Conservation (phyloP, 53 echinoderm and acorn worm genomes). For the Holothuria leucospilota region DNA sequence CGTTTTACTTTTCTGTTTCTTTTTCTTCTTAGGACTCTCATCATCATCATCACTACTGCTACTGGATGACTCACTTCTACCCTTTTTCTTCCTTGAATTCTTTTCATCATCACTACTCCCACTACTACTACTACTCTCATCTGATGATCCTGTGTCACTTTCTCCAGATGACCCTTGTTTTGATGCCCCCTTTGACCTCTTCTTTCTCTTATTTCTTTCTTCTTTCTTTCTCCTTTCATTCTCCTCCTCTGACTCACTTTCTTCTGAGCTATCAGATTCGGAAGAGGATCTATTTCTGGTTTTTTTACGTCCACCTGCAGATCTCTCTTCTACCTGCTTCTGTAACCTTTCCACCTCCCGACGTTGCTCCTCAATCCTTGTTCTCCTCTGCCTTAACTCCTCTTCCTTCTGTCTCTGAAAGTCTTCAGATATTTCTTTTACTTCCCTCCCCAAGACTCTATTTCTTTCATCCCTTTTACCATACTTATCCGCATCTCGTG, state of each 20-base stretch:
- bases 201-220: background rate
- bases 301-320: background rate
- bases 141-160: background rate
- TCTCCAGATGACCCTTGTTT: conserved; percentile 15
- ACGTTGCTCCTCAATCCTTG: background rate
- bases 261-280: conserved; percentile 5
- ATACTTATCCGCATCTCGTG: background rate
- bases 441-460: background rate
- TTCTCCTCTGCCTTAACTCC: conserved; percentile 5
- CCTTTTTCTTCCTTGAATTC: background rate
- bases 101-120: conserved; percentile 4
- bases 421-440: background rate
- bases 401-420: background rate
- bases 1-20: conserved; percentile 3
- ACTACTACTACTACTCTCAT: conserved; percentile 19
- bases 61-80: background rate
- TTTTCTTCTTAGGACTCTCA: background rate
- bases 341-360: background rate
- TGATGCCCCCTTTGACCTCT: conserved; percentile 19
- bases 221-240: background rate
- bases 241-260: background rate
- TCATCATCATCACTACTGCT: conserved; percentile 12
- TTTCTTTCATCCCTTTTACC: conserved; percentile 21
- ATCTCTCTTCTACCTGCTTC: conserved; percentile 7
- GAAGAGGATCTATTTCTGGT: background rate